Conservation (phyloP, 2,113 vertebrate species). For the Eurypyga helias region DNA sequence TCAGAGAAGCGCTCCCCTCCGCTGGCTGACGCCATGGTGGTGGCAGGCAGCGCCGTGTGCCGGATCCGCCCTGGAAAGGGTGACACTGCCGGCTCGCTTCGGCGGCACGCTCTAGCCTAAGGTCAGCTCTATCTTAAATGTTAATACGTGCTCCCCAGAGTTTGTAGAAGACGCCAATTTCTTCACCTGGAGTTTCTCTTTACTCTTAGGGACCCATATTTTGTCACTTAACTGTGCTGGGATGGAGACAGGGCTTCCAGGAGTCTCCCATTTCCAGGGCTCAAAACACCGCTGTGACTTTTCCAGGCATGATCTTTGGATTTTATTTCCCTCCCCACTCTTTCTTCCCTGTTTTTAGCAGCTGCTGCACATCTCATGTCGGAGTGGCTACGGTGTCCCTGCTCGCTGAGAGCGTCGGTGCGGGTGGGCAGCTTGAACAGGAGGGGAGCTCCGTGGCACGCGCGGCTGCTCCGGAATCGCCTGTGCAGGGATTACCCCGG, state of each 20-base stretch:
- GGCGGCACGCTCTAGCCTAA: not conserved
- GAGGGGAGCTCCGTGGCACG: not conserved
- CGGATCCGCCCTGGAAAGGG: not conserved
- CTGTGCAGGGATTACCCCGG: fast-evolving
- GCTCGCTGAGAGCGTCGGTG: no score
- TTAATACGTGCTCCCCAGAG: not conserved
- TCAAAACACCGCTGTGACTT: no score
- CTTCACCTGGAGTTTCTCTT: not conserved
- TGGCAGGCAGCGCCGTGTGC: not conserved
- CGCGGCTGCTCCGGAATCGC: fast-evolving
- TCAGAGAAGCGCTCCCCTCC: fast-evolving
- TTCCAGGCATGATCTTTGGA: not conserved
- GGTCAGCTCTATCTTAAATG: not conserved
- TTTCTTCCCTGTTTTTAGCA: fast-evolving
- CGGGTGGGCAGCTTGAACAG: not conserved
- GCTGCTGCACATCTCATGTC: fast-evolving
- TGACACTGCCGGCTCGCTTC: not conserved
- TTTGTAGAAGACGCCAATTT: not conserved
- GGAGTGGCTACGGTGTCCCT: not conserved
- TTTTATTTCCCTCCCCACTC: not conserved
- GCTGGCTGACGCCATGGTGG: fast-evolving
- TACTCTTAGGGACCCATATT: not conserved
- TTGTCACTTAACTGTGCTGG: not conserved
- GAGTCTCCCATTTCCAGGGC: not conserved
- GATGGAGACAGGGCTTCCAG: not conserved